phyloP scores from a whole-genome alignment of 2,113 vertebrate species.

The Paracanthobrama guichenoti region DNA sequence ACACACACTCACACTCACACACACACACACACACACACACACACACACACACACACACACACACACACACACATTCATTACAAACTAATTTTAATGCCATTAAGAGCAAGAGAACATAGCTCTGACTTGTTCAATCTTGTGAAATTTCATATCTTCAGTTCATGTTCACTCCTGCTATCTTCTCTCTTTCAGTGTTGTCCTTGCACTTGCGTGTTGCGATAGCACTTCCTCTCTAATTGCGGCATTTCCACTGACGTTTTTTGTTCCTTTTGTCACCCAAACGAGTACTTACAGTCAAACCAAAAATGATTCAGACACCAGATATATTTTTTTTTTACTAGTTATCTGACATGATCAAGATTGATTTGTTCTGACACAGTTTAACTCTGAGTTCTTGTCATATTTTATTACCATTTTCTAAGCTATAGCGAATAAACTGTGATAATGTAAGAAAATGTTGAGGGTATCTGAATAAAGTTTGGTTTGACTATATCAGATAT shows the following conservation, averaged over 20 bases:
- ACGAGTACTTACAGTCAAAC: not conserved
- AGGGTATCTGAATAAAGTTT: too few relatives aligned
- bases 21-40: slow-evolving; percentile 4
- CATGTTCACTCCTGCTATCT: not conserved
- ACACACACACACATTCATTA: not conserved
- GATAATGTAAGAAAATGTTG: too few relatives aligned
- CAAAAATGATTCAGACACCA: too few relatives aligned
- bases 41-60: slow-evolving; percentile 3
- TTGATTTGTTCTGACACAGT: too few relatives aligned
- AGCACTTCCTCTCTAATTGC: slow-evolving; percentile 11
- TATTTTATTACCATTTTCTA: too few relatives aligned
- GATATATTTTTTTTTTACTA: too few relatives aligned
- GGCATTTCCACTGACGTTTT: not conserved
- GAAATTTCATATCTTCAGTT: not conserved
- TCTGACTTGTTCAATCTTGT: slow-evolving; percentile 14
- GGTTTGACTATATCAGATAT: not conserved
- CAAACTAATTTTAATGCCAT: not conserved
- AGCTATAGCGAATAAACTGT: too few relatives aligned
- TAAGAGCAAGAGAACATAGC: not conserved
- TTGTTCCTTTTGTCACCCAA: not conserved
- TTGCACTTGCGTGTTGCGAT: not conserved
- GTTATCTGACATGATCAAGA: too few relatives aligned
- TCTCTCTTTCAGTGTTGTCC: not conserved
- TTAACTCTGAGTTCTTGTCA: too few relatives aligned
- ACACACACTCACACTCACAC: slow-evolving; percentile 1